Evolutionary conservation across 2,797 vertebrate species (phyloP).

Genomic region (Anableps anableps): DNA sequence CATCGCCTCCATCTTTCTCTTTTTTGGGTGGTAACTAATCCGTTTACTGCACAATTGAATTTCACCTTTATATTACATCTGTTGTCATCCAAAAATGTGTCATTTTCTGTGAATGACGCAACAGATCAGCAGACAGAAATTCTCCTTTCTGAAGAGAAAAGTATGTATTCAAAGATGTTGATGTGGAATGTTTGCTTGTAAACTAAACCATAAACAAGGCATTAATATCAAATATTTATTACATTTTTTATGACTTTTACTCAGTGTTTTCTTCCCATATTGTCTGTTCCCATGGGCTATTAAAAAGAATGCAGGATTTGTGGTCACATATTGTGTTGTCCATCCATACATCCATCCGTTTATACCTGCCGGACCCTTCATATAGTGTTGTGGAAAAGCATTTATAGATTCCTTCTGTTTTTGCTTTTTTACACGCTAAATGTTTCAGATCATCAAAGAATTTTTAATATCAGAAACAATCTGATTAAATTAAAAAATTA

Average conservation of each 20-base stretch:
- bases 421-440: neutral
- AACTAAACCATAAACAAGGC: neutral
- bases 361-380: neutral
- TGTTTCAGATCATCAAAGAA: neutral
- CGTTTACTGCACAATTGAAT: constrained; percentile 50
- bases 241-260: neutral
- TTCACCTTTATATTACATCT: constrained; percentile 22
- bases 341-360: neutral
- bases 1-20: constrained; percentile 23
- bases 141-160: neutral
- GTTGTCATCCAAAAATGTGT: constrained; percentile 29
- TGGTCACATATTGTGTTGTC: neutral
- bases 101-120: constrained; percentile 19
- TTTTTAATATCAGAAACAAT: neutral
- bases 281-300: neutral
- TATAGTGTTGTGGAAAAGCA: neutral
- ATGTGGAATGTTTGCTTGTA: neutral
- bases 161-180: neutral
- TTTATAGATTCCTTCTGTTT: neutral
- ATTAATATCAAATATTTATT: neutral
- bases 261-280: neutral
- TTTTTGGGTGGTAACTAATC: constrained; percentile 31
- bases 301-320: neutral
- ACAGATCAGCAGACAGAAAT: neutral
- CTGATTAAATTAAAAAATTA: neutral